A percentile compares a stretch with the other conserved stretches of the same genome.
These are phyloP conservation scores for Sus scrofa DNA, from an alignment of 2,113 vertebrate species.

Conservation along the genomic window DNA sequence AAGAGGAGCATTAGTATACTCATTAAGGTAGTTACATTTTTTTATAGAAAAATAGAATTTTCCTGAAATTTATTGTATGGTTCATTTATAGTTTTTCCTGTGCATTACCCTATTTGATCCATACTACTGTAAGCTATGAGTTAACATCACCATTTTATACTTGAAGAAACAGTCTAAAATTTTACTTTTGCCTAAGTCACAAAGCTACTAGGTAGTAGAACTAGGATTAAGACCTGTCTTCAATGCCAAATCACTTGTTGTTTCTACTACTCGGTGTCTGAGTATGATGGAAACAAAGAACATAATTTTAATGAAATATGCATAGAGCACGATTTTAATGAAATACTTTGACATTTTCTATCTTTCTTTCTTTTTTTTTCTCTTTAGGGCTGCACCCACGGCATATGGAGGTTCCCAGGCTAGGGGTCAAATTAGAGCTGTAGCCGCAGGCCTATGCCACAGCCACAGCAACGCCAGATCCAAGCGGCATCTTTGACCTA, in stretches of 20 bases:
- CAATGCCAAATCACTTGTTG: neutral
- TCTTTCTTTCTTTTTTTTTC: too few species aligned
- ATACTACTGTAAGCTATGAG: neutral
- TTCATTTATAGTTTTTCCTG: neutral
- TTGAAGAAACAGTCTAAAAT: constrained; percentile 13
- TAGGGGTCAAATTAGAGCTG: too few species aligned
- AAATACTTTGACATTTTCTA: neutral
- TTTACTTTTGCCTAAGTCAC: constrained; percentile 29
- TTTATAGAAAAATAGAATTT: constrained; percentile 31
- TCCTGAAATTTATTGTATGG: constrained; percentile 4
- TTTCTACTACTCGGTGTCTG: neutral
- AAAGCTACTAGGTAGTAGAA: constrained; percentile 15
- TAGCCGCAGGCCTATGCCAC: too few species aligned
- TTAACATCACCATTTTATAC: constrained; percentile 14
- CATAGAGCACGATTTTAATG: neutral
- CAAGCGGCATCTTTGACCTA: too few species aligned
- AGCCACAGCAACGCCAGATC: too few species aligned
- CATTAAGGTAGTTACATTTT: neutral
- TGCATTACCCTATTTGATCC: constrained; percentile 12
- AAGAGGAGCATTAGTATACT: neutral
- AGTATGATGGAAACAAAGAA: constrained; percentile 45
- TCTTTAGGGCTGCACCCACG: too few species aligned
- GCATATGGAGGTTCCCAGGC: too few species aligned
- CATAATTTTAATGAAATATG: constrained; percentile 1
- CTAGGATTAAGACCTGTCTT: constrained; percentile 1